Base-by-base conservation (phyloP, 2,797 vertebrate species). In the Rhinophrynus dorsalis region DNA sequence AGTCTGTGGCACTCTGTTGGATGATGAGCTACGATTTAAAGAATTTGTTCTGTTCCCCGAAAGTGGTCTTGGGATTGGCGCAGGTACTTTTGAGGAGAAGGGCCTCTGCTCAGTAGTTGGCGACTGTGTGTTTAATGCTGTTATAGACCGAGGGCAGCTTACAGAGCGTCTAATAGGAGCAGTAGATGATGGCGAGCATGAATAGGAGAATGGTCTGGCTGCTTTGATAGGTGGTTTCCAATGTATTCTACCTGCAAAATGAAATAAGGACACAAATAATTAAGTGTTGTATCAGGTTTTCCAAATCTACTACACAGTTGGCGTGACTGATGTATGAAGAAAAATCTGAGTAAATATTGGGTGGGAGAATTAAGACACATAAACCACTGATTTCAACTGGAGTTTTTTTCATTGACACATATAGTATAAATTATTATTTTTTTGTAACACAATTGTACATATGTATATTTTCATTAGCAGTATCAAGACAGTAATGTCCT, bases 131-230 rank as follows among this genome's bases (percentile, higher is more conserved):
- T 87, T 87, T 23, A 96, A 83, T n/a, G 93, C 78, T 11, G 96
- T 90, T 58, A 99, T 97, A 64, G 95, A 98, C 55, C 97, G 94
- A 9, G 97, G 97, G 78, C 96, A 99, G 73, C 96, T 98, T 76
- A 97, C 92, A 24, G 96, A 98, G 75, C 96, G 95, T 51, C 95
- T 88, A 70, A 98, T 98, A 75, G 94, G 89, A 35, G 91, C 91
- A 1, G 92, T 76, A 32, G 91, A 86, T 3, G 87, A 83, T 0
- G 90, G 80, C 0, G 92, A 88, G 3, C 84, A 85, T 7, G 86
- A 83, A n/a, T 11, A 71, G 1, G 88, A 80, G 66, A 83, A 80
- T 51, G 83, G 74, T 84, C 89, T 94, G 21, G 77, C 70, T 0
- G 84, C 82, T 86, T 92, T 95, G 79, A 83, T 74, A 5, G 80